Conservation (phyloP, 2,888 invertebrate genomes). For the Agriopis marginaria region DNA sequence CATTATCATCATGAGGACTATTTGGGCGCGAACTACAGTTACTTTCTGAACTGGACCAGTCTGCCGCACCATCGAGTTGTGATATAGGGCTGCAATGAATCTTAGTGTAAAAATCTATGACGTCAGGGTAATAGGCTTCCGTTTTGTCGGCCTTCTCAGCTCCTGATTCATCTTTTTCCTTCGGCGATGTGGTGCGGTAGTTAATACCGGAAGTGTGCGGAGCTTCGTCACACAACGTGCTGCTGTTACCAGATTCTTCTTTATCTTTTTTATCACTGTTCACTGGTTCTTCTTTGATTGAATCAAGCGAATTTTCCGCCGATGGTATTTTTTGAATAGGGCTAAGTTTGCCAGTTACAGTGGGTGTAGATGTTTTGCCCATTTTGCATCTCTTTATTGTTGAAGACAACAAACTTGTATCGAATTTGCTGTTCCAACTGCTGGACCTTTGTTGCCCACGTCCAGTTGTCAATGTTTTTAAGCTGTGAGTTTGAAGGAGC, state of each 20-base stretch:
- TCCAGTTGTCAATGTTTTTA: conserved; percentile 82
- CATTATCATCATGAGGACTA: conserved; percentile 72
- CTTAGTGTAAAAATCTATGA: conserved; percentile 84
- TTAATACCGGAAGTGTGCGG: conserved; percentile 80
- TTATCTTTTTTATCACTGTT: conserved; percentile 71
- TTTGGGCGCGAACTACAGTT: conserved; percentile 79
- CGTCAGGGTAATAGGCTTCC: conserved; percentile 79
- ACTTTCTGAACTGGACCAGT: conserved; percentile 87
- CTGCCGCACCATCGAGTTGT: conserved; percentile 90
- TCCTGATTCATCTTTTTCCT: conserved; percentile 71
- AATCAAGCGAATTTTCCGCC: conserved; percentile 68
- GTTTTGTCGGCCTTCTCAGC: conserved; percentile 73
- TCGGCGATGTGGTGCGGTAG: conserved; percentile 73
- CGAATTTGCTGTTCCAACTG: conserved; percentile 90
- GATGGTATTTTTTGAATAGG: conserved; percentile 71
- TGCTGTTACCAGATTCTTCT: conserved; percentile 61
- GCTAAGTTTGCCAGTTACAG: conserved; percentile 75
- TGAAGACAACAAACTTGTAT: conserved; percentile 85
- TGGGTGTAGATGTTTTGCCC: conserved; percentile 71
- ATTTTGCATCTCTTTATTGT: conserved; percentile 90
- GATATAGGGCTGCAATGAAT: conserved; percentile 87
- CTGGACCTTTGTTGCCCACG: conserved; percentile 89
- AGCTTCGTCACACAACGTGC: conserved; percentile 69
- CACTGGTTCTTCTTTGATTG: conserved; percentile 70
- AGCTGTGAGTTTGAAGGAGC: conserved; percentile 79